Base-by-base conservation (phyloP, 2,113 vertebrate genomes). In the Pluvianellus socialis region DNA sequence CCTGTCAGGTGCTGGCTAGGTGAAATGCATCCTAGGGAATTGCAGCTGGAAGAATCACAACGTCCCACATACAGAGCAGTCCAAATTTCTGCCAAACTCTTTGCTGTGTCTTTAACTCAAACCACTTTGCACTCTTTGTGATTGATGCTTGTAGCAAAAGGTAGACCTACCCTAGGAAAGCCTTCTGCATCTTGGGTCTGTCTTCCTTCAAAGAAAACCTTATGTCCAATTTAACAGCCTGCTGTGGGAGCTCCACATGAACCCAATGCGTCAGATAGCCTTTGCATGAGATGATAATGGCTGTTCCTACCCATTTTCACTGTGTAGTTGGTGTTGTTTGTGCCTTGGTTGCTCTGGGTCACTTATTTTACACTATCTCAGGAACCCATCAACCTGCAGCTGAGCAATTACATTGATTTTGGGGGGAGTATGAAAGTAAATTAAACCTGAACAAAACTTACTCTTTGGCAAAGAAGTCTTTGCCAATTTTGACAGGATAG, bases 401-500 rank as follows among this genome's bases (percentile, higher is more conserved):
- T 71, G 30, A 88, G 58, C 28, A 47, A 82, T 80, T 93, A 71
- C 79, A 88, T 55, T 93, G 93, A 87, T 96, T 96, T 96, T 79
- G 30, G 79, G 73, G 45, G 28, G 23, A 74, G 40, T 45, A 89
- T 32, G 79, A 94, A 96, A 95, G 73, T 80, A 88, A 96, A 96
- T 91, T 95, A 96, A 94, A 94, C 83, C 91, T 80, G 74, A 96
- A 83, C 59, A 83, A 94, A 97, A 97, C 81, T 97, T 94, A 71
- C 63, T 92, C 55, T 95, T 92, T 50, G 80, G 73, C n/a, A 15
- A 94, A 95, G 91, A 89, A 97, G 93, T n/a, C 38, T 22, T 56
- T 95, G 93, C 96, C 95, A 97, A 88, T 42, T 96, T 89, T 94
- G 90, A 96, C 88, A 95, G 95, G 88, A 90, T 92, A 86, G 79